A percentile compares a stretch with the other conserved stretches of the same genome.
Evolutionary conservation across 2,797 vertebrate species (phyloP).

Genomic region (Rhinichthys osculus): DNA sequence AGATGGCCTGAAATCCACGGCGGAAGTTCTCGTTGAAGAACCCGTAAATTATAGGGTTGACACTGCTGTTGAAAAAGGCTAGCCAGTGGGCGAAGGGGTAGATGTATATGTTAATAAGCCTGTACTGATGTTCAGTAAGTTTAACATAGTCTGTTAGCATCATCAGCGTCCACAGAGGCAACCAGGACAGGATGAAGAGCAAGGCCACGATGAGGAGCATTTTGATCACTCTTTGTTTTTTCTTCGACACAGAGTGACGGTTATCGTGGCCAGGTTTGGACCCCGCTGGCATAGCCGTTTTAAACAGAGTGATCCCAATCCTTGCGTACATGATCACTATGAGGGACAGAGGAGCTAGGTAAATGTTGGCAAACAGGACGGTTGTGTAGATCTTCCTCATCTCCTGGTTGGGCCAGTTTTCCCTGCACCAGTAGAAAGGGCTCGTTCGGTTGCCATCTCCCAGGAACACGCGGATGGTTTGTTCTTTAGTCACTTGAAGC

Average conservation of each 20-base stretch:
- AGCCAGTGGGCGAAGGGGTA: constrained; percentile 97
- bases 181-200: constrained; percentile 93
- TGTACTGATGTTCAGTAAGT: constrained; percentile 80
- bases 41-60: constrained; percentile 94
- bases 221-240: constrained; percentile 85
- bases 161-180: constrained; percentile 93
- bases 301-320: constrained; percentile 86
- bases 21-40: constrained; percentile 94
- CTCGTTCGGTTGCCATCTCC: constrained; percentile 79
- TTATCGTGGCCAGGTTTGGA: constrained; percentile 77
- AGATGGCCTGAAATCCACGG: constrained; percentile 83
- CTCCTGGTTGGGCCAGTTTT: constrained; percentile 88
- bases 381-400: constrained; percentile 94
- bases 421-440: constrained; percentile 89
- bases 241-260: constrained; percentile 79
- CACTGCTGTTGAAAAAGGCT: constrained; percentile 94
- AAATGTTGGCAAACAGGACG: constrained; percentile 90
- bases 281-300: constrained; percentile 63
- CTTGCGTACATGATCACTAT: constrained; percentile 88
- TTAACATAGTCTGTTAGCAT: constrained; percentile 91
- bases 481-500: constrained; percentile 87
- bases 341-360: constrained; percentile 87
- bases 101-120: constrained; percentile 88
- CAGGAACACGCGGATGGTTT: constrained; percentile 80
- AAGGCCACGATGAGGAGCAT: constrained; percentile 83